These are phyloP conservation scores for Morphnarchus princeps DNA, from an alignment of 2,113 vertebrate species.

Conservation along the genomic window DNA sequence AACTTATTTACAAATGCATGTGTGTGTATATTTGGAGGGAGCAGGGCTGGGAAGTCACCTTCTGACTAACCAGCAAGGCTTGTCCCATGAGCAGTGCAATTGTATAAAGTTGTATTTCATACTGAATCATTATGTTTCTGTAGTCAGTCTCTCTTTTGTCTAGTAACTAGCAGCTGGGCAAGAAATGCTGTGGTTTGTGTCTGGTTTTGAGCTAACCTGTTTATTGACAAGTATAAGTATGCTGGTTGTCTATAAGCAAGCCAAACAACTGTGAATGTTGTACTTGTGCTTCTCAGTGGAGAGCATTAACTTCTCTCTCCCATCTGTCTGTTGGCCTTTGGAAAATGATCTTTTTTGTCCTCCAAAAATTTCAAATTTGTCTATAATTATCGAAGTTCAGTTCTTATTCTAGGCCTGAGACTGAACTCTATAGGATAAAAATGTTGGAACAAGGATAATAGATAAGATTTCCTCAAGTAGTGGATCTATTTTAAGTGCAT, in stretches of 20 bases:
- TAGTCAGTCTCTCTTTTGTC: not conserved
- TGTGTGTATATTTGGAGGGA: not conserved
- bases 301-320: not conserved
- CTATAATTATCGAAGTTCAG: not conserved
- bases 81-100: not conserved
- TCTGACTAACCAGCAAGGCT: not conserved
- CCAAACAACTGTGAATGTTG: not conserved
- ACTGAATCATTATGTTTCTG: not conserved
- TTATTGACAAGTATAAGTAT: not conserved
- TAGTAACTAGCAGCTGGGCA: not conserved
- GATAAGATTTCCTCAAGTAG: not conserved
- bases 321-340: not conserved
- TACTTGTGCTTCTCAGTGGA: rapidly evolving
- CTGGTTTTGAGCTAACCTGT: not conserved
- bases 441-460: not conserved
- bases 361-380: not conserved
- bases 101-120: not conserved
- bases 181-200: not conserved
- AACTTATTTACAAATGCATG: not conserved
- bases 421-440: not conserved
- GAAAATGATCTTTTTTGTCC: not conserved
- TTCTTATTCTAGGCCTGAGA: not conserved
- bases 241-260: not conserved
- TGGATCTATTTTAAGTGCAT: not conserved
- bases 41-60: not conserved